These are phyloP conservation scores for Drosophila quasianomalipes DNA, from an alignment of 2,888 invertebrate genomes.

Conservation along the genomic window DNA sequence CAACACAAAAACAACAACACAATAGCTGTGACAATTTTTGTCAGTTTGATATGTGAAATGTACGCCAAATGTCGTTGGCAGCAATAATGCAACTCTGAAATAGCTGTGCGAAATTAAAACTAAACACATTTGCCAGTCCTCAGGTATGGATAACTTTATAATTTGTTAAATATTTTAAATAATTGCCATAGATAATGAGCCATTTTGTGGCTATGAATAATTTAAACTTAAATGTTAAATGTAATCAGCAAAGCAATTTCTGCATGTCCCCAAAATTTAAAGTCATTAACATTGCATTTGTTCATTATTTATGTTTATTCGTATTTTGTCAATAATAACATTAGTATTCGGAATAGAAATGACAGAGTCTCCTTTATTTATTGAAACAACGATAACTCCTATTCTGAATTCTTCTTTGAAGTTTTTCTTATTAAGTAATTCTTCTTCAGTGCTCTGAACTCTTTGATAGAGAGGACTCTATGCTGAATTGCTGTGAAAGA, in stretches of 20 bases:
- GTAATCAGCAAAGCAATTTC: background rate
- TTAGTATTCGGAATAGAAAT: accelerated
- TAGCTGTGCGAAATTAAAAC: background rate
- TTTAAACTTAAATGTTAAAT: background rate
- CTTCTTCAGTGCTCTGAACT: background rate
- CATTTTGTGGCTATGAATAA: background rate
- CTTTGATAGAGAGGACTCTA: background rate
- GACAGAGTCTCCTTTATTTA: background rate
- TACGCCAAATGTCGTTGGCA: slow-evolving; percentile 17
- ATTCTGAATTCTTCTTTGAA: background rate
- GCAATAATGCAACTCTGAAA: background rate
- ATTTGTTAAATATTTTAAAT: background rate
- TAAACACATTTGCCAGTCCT: background rate
- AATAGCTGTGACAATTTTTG: background rate
- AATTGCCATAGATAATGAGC: background rate
- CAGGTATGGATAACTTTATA: background rate
- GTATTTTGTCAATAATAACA: background rate
- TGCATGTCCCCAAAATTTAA: background rate
- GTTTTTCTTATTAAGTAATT: background rate
- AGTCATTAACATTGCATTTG: background rate
- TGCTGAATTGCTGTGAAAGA: slow-evolving; percentile 13
- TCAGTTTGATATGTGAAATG: background rate
- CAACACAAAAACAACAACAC: background rate
- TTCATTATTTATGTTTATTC: background rate
- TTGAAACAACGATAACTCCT: background rate